phyloP scores from a whole-genome alignment of 2,113 vertebrate genomes.

The Perca fluviatilis region DNA sequence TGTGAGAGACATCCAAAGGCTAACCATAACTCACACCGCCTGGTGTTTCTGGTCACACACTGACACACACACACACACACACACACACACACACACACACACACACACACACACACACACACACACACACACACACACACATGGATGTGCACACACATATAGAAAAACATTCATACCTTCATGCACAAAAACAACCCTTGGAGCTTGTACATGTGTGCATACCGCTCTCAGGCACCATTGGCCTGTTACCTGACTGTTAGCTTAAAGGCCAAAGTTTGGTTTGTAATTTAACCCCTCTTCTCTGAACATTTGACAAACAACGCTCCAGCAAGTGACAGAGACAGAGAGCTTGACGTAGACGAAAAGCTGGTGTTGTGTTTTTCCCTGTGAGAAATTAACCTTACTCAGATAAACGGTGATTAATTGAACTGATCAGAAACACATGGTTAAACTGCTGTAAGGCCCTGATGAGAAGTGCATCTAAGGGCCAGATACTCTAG shows the following conservation, averaged over 20 bases:
- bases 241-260: slow-evolving; percentile 41
- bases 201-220: slow-evolving; percentile 20
- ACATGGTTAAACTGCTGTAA: slow-evolving; percentile 62
- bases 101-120: not conserved
- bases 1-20: slow-evolving; percentile 70
- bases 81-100: not conserved
- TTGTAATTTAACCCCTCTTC: slow-evolving; percentile 57
- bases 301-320: slow-evolving; percentile 42
- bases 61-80: slow-evolving; percentile 5
- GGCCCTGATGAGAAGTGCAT: slow-evolving; percentile 60
- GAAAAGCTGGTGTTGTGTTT: slow-evolving; percentile 15
- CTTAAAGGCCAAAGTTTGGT: slow-evolving; percentile 54
- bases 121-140: not conserved
- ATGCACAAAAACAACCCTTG: slow-evolving; percentile 28
- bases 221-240: slow-evolving; percentile 47
- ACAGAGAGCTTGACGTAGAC: slow-evolving; percentile 21
- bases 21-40: slow-evolving; percentile 64
- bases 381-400: slow-evolving; percentile 56
- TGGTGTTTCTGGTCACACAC: slow-evolving; percentile 54
- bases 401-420: slow-evolving; percentile 69
- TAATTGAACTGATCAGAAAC: slow-evolving; percentile 75
- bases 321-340: slow-evolving; percentile 67
- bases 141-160: not conserved
- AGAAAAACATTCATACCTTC: slow-evolving; percentile 11
- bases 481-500: slow-evolving; percentile 48